Evolutionary conservation across 2,797 vertebrate species (phyloP).

Genomic region (Eidolon dupreanum): DNA sequence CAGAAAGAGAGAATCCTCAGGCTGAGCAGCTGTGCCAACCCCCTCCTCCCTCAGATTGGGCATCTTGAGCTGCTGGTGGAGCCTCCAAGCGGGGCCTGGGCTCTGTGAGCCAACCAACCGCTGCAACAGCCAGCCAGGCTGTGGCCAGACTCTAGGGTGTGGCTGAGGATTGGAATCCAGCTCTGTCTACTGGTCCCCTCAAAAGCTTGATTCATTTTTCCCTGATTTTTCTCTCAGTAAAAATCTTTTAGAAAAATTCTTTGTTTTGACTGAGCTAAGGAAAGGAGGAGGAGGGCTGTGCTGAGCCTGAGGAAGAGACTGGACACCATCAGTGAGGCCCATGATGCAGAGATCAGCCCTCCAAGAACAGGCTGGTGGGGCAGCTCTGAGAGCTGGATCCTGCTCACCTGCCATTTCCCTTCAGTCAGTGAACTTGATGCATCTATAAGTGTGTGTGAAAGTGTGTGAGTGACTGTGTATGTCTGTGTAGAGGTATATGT

Average conservation of each 20-base stretch:
- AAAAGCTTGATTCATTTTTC: slow-evolving; percentile 39
- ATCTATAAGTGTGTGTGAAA: not conserved
- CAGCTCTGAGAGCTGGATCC: not conserved
- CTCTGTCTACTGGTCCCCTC: not conserved
- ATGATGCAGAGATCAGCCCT: not conserved
- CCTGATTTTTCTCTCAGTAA: slow-evolving; percentile 15
- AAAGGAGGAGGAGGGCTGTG: not conserved
- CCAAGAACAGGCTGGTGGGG: not conserved
- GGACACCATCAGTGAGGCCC: not conserved
- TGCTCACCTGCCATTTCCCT: not conserved
- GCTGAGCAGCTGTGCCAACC: not conserved
- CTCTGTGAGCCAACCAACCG: fast-evolving
- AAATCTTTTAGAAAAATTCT: slow-evolving; percentile 42
- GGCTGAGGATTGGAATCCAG: not conserved
- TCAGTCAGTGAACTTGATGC: not conserved
- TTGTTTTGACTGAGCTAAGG: slow-evolving; percentile 33
- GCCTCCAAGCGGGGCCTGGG: not conserved
- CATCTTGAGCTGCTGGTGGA: not conserved
- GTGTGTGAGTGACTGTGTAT: not conserved
- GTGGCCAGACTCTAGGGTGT: not conserved
- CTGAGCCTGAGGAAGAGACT: not conserved
- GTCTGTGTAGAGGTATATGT: not conserved
- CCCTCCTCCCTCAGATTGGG: not conserved
- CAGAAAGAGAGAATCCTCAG: not conserved
- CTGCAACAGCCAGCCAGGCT: not conserved